phyloP scores from a whole-genome alignment of 2,113 vertebrate species.

The Atherinomorus stipes region DNA sequence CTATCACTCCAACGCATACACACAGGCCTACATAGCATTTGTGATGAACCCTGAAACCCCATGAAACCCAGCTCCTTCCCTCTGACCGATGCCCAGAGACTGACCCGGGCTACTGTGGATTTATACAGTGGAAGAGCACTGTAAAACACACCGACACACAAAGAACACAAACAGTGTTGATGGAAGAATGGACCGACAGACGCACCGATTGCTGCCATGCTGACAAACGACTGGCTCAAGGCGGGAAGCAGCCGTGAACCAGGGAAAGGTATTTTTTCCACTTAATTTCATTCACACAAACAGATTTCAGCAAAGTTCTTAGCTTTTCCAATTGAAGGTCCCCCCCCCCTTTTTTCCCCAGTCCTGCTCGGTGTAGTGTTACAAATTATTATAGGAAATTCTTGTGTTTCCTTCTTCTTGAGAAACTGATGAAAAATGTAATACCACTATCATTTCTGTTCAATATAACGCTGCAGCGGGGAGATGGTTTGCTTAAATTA shows the following conservation, averaged over 20 bases:
- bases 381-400: slow-evolving; percentile 4
- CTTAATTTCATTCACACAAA: slow-evolving; percentile 46
- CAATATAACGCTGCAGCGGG: slow-evolving; percentile 1
- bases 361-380: slow-evolving; percentile 25
- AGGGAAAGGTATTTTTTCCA: slow-evolving; percentile 68
- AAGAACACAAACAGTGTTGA: slow-evolving; percentile 36
- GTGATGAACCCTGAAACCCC: slow-evolving; percentile 34
- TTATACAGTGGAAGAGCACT: slow-evolving; percentile 59
- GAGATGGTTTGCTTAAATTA: neutral
- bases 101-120: slow-evolving; percentile 74
- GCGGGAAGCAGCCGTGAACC: slow-evolving; percentile 41
- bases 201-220: slow-evolving; percentile 39
- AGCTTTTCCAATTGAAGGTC: slow-evolving; percentile 31
- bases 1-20: slow-evolving; percentile 36
- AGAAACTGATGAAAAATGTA: neutral
- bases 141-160: slow-evolving; percentile 46
- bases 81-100: slow-evolving; percentile 67
- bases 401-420: neutral
- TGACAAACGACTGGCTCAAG: slow-evolving; percentile 49
- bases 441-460: neutral
- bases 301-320: slow-evolving; percentile 31
- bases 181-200: slow-evolving; percentile 40
- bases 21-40: slow-evolving; percentile 50
- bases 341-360: slow-evolving; percentile 21
- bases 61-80: slow-evolving; percentile 11